Evolutionary conservation across 1,140 invertebrate species (phyloP).

Genomic region (Chrysoperla carnea): DNA sequence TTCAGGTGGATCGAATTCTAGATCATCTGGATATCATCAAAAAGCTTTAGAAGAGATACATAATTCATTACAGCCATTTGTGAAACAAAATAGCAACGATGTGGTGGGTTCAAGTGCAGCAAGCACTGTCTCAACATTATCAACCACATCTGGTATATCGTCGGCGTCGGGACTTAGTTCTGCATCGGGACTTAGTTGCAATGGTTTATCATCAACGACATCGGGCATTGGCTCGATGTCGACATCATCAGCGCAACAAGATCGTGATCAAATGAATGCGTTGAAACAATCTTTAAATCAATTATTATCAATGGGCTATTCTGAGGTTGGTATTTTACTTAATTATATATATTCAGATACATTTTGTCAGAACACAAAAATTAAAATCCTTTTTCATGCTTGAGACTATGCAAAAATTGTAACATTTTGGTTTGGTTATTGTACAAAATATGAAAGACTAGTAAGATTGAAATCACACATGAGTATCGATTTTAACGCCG

Average conservation of each 20-base stretch:
- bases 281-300: constrained; percentile 37
- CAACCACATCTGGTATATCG: constrained; percentile 43
- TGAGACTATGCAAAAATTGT: too few species aligned
- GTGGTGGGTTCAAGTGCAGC: constrained; percentile 52
- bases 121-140: constrained; percentile 50
- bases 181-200: constrained; percentile 29
- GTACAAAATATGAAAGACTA: too few species aligned
- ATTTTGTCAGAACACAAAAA: too few species aligned
- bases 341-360: too few species aligned
- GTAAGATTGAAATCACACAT: too few species aligned
- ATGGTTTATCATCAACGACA: constrained; percentile 25
- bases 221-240: constrained; percentile 16
- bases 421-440: too few species aligned
- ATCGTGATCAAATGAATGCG: constrained; percentile 14
- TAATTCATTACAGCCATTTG: constrained; percentile 68
- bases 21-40: constrained; percentile 67
- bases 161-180: constrained; percentile 25
- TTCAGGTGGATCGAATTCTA: constrained; percentile 41
- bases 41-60: constrained; percentile 76
- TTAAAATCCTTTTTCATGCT: too few species aligned
- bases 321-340: constrained; percentile 33
- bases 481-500: too few species aligned
- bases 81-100: constrained; percentile 43
- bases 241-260: constrained; percentile 27
- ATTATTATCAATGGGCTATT: constrained; percentile 41